phyloP scores from a whole-genome alignment of 2,888 invertebrate genomes.

The Platycnemis pennipes region DNA sequence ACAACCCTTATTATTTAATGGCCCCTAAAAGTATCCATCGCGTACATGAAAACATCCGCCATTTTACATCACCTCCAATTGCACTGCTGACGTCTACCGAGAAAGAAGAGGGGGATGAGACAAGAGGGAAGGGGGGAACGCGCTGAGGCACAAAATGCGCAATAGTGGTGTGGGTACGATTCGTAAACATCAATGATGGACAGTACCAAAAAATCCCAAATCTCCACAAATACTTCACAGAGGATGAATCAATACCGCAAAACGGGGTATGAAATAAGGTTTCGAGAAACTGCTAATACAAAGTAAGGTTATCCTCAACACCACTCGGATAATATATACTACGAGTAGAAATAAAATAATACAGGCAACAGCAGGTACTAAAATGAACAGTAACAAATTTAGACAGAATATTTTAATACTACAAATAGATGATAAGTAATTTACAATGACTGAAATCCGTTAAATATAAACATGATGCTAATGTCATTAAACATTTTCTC shows the following conservation, averaged over 20 bases:
- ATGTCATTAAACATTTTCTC: conserved; percentile 52
- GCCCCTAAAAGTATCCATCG: too few species aligned
- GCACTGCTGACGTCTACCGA: conserved; percentile 49
- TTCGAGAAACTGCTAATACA: too few species aligned
- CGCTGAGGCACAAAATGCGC: neutral
- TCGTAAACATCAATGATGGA: neutral
- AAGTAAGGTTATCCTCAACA: too few species aligned
- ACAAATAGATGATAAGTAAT: conserved; percentile 60
- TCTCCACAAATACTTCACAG: neutral
- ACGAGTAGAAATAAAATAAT: neutral
- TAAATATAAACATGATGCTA: conserved; percentile 57
- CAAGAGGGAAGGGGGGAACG: neutral
- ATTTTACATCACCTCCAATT: neutral
- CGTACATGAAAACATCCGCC: neutral
- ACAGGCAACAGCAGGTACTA: conserved; percentile 20
- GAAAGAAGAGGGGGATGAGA: neutral
- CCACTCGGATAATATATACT: too few species aligned
- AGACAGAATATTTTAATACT: conserved; percentile 67
- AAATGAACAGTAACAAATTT: conserved; percentile 58
- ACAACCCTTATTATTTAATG: too few species aligned
- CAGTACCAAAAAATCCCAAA: neutral
- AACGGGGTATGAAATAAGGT: neutral
- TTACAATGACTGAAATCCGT: conserved; percentile 57
- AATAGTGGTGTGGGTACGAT: neutral
- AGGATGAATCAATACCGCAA: too few species aligned